Base-by-base conservation (phyloP, 2,888 invertebrate species). In the Epicampocera succincta region DNA sequence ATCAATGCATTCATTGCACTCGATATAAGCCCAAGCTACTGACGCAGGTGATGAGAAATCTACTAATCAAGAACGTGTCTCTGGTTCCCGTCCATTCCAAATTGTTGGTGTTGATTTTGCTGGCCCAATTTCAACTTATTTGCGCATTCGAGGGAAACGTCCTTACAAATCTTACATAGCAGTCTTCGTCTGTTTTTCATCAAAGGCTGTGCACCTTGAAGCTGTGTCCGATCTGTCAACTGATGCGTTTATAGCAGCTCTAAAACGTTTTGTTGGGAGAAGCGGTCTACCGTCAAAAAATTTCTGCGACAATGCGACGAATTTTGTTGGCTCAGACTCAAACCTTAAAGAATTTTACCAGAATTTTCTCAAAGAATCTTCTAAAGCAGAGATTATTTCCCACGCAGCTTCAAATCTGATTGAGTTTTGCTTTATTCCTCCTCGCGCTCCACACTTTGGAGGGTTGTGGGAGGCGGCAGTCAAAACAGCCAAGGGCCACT, bases 371-470 rank as follows among this genome's bases (percentile, higher is more conserved):
- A 15, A 58, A 11, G 21, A 60, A 11, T 29, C 72, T 11, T 42
- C 5, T 0, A 61, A 42, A n/a, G 1, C 21, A 25, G 6, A 46
- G 0, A n/a, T 46, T 17, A 2, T 38, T 17, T 54, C 44, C 3
- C 46, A 69, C 11, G 17, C 58, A 19, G 21, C 38, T 4, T 15
- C 58, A 12, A 72, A 44, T 5, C 17, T 56, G 33, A 46, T 56
- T 9, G 19, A 60, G 13, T 60, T 54, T 8, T 1, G 4, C 11
- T 73, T 77, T 50, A 83, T 85, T 9, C 81, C 77, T 17, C 83
- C 83, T 9, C 65, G 83, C 42, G 79, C 83, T 8, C 81, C 82
- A 44, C 82, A 85, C 21, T 85, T 83, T 50, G 81, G 83, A 3
- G 81, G 79, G 13, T 54, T 71, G 9, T 76, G 72, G 72, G 77